These are phyloP conservation scores for Vannuccia rotundouncinata DNA, from an alignment of 2,888 invertebrate genomes.

Conservation along the genomic window DNA sequence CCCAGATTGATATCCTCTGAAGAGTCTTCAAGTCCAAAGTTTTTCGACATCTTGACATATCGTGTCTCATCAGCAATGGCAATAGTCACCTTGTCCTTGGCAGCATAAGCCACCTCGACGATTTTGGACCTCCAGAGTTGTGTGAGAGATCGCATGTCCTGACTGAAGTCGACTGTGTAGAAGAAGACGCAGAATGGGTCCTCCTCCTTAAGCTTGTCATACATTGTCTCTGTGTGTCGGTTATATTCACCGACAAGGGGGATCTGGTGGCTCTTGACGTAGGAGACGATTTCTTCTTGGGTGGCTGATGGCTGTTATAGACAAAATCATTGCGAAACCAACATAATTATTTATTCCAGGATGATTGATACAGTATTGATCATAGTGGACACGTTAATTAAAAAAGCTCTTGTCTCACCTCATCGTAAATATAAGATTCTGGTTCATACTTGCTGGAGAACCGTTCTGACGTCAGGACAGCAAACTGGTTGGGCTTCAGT, in stretches of 20 bases:
- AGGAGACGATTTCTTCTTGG: not conserved
- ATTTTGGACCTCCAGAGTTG: not conserved
- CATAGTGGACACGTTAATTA: too few species aligned
- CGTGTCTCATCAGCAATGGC: not conserved
- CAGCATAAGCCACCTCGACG: not conserved
- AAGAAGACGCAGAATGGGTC: conserved; percentile 15
- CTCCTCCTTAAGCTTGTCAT: not conserved
- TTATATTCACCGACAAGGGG: conserved; percentile 19
- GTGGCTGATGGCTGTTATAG: not conserved
- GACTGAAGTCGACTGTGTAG: not conserved
- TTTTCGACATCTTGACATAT: not conserved
- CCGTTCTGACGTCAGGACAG: not conserved
- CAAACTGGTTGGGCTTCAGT: not conserved
- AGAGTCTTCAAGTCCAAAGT: not conserved
- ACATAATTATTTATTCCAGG: too few species aligned
- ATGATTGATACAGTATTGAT: too few species aligned
- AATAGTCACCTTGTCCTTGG: not conserved
- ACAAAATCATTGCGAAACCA: too few species aligned
- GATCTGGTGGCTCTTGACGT: not conserved
- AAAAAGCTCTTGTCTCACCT: too few species aligned
- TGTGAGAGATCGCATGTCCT: conserved; percentile 9
- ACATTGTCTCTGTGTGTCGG: not conserved
- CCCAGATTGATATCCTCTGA: not conserved
- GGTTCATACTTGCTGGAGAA: not conserved
- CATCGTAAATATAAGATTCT: not conserved